Evolutionary conservation across 2,113 vertebrate genomes (phyloP).

Genomic region (Eidolon helvum): DNA sequence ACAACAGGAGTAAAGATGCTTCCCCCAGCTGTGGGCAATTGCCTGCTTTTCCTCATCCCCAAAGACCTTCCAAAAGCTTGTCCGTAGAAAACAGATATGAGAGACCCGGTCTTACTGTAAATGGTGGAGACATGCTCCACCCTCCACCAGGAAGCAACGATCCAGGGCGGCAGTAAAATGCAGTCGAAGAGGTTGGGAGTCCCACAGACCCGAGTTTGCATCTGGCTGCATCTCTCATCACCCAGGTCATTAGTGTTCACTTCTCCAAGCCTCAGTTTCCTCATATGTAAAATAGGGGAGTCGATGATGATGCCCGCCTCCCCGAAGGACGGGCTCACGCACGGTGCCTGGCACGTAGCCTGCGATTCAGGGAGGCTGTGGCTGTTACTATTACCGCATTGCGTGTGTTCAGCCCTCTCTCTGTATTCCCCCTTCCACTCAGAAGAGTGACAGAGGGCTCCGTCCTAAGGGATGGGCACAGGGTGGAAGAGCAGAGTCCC

Average conservation of each 20-base stretch:
- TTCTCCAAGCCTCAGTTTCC: background rate
- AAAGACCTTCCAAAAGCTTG: background rate
- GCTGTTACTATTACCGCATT: fast-evolving
- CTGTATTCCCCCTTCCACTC: background rate
- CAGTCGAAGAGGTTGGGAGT: background rate
- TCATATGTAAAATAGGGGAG: background rate
- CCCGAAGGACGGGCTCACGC: background rate
- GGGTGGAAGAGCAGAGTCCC: background rate
- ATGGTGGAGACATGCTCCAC: background rate
- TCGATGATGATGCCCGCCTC: background rate
- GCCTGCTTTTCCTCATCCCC: background rate
- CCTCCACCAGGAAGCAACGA: background rate
- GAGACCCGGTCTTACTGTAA: background rate
- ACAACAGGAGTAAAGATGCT: background rate
- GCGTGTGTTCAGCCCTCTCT: background rate
- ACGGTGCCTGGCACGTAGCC: fast-evolving
- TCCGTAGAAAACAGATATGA: background rate
- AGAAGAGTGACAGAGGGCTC: background rate
- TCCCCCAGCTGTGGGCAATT: background rate
- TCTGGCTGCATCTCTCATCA: background rate
- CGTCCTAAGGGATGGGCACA: background rate
- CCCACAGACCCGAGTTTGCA: background rate
- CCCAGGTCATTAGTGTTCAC: background rate
- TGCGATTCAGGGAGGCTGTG: fast-evolving
- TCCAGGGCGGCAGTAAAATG: background rate